Conservation (phyloP, 2,888 invertebrate species). For the Tachina fera region DNA sequence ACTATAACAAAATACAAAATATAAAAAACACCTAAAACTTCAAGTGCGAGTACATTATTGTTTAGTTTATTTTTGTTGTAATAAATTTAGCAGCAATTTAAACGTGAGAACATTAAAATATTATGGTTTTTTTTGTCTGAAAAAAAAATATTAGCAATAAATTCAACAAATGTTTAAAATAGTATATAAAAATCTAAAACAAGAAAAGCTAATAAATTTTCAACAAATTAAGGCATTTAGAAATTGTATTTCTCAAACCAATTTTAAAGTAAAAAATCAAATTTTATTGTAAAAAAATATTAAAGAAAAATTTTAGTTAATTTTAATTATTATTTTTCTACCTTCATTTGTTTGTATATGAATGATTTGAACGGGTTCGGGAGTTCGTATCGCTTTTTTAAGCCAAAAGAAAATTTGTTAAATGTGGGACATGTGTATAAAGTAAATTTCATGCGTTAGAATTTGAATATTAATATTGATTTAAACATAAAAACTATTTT, state of each 20-base stretch:
- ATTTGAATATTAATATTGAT: background rate
- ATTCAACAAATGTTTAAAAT: slow-evolving; percentile 6
- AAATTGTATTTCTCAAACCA: slow-evolving; percentile 16
- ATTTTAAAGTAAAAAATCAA: slow-evolving; percentile 46
- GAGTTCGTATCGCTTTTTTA: too few species aligned
- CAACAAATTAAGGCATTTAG: slow-evolving; percentile 10
- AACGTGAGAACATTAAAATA: slow-evolving; percentile 64
- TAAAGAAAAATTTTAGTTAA: too few species aligned
- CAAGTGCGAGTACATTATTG: slow-evolving; percentile 12
- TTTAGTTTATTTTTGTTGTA: background rate
- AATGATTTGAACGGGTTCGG: too few species aligned
- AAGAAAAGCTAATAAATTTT: slow-evolving; percentile 32
- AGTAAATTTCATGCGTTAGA: too few species aligned
- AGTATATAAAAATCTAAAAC: slow-evolving; percentile 6
- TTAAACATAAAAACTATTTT: too few species aligned
- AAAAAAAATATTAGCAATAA: slow-evolving; percentile 16
- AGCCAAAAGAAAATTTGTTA: background rate
- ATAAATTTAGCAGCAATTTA: slow-evolving; percentile 34
- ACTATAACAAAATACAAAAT: background rate
- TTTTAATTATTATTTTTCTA: too few species aligned
- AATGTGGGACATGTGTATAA: background rate
- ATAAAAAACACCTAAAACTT: background rate
- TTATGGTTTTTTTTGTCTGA: slow-evolving; percentile 19
- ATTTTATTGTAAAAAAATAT: too few species aligned
- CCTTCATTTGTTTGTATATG: too few species aligned